Base-by-base conservation (phyloP, 2,888 invertebrate genomes). In the Leptinotarsa rubiginosa region DNA sequence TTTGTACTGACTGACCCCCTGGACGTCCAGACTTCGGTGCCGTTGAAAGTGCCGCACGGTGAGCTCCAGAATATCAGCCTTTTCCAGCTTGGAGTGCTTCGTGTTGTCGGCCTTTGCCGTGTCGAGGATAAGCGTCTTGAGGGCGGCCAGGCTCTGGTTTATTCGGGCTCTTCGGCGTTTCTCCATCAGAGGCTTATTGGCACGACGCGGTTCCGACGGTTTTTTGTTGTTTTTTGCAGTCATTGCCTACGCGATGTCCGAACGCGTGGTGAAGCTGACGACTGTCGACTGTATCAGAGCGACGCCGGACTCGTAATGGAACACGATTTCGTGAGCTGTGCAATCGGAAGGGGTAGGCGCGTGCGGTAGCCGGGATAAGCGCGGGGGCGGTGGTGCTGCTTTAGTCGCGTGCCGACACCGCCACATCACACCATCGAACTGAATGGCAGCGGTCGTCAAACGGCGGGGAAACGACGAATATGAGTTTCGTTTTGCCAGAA, bases 61-160 rank as follows among this genome's bases (percentile, higher is more conserved):
- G 86, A 95, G 90, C 87, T 96, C 96, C 77, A 96, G 88, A 81
- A 96, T 95, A 87, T 96, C 96, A 3, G 94, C 94, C 86, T 96
- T 96, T 87, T 96, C 95, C 86, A 95, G 89, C 88, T 95, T 96
- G 77, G 94, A 93, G 85, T 95, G 95, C 84, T 93, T 93, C 69
- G 93, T 92, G 86, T 91, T 91, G 89, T 89, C 92, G 82, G 89
- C 89, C 86, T 92, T 91, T 59, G 92, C 92, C 75, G 92, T 92
- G 87, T 93, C 93, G 77, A 93, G 89, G 80, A 94, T 93, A 64
- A 94, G 89, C 72, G 92, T 91, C 88, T 93, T 93, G 74, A 94
- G 89, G 83, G 93, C 92, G 80, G 93, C 92, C 84, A 94, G 88
- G 85, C 93, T 93, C 87, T 93, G 92, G 87, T 94, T 94, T 86